phyloP scores from a whole-genome alignment of 2,888 invertebrate species.

The Patella pellucida region DNA sequence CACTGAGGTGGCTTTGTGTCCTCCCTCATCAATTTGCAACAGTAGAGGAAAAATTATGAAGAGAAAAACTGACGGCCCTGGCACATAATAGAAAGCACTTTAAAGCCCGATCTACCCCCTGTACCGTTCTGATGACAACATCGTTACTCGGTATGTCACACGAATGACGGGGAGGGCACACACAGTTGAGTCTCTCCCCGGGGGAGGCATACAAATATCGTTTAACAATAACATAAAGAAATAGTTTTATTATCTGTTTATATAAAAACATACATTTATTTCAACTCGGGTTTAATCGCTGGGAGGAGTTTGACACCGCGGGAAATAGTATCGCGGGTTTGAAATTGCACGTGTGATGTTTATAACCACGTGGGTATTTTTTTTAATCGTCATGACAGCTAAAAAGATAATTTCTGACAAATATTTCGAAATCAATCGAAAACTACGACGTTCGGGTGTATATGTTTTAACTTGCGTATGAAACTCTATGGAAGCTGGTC shows the following conservation, averaged over 20 bases:
- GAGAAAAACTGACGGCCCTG: slow-evolving; percentile 9
- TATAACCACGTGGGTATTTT: no score
- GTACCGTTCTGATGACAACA: neutral
- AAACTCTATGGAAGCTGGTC: neutral
- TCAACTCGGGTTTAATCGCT: no score
- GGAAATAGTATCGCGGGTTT: no score
- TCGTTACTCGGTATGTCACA: slow-evolving; percentile 8
- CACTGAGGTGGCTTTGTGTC: slow-evolving; percentile 3
- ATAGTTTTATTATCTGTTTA: neutral
- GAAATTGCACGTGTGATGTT: no score
- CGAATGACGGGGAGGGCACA: neutral
- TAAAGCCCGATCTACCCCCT: slow-evolving; percentile 5
- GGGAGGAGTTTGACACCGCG: no score
- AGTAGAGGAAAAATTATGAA: slow-evolving; percentile 1
- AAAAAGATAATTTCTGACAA: no score
- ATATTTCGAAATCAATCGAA: no score
- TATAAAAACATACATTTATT: neutral
- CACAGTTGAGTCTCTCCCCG: neutral
- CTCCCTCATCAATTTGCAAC: slow-evolving; percentile 1
- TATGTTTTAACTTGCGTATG: neutral
- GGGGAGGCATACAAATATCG: slow-evolving; percentile 2
- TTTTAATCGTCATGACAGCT: no score
- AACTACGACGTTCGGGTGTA: no score
- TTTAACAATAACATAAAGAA: neutral
- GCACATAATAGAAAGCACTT: slow-evolving; percentile 10